Evolutionary conservation across 1,140 invertebrate genomes (phyloP).

Genomic region (Hesperophylax magnus): DNA sequence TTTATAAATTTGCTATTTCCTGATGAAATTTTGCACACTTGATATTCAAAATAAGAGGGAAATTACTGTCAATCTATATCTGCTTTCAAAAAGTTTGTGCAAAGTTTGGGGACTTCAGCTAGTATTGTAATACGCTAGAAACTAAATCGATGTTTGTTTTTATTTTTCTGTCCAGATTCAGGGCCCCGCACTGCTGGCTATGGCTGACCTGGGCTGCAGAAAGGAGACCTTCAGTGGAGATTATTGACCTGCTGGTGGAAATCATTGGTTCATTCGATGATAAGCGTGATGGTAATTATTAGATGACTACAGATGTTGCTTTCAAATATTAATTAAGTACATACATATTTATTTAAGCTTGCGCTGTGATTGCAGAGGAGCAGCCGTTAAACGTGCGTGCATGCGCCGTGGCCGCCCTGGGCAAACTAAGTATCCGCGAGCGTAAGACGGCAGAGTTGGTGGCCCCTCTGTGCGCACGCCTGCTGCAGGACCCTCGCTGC

Average conservation of each 20-base stretch:
- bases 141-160: not conserved
- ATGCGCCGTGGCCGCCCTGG: constrained; percentile 61
- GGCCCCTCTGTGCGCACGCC: constrained; percentile 61
- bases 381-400: constrained; percentile 3
- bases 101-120: no score
- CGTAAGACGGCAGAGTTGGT: constrained; percentile 60
- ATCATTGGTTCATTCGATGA: constrained; percentile 27
- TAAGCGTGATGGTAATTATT: constrained; percentile 6
- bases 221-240: constrained; percentile 18
- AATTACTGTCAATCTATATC: no score
- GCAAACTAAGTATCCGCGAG: constrained; percentile 64
- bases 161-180: constrained; percentile 15
- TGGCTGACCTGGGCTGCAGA: constrained; percentile 45
- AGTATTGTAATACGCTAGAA: no score
- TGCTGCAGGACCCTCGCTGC: constrained; percentile 57
- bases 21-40: no score
- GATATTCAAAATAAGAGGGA: no score
- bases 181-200: constrained; percentile 31
- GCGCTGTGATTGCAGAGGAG: not conserved
- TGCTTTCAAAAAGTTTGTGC: no score
- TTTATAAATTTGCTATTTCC: no score
- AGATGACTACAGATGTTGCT: no score
- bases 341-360: no score
- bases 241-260: constrained; percentile 29
- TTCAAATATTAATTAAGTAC: no score